Conservation (phyloP, 2,888 invertebrate species). For the Drosophila lutescens region DNA sequence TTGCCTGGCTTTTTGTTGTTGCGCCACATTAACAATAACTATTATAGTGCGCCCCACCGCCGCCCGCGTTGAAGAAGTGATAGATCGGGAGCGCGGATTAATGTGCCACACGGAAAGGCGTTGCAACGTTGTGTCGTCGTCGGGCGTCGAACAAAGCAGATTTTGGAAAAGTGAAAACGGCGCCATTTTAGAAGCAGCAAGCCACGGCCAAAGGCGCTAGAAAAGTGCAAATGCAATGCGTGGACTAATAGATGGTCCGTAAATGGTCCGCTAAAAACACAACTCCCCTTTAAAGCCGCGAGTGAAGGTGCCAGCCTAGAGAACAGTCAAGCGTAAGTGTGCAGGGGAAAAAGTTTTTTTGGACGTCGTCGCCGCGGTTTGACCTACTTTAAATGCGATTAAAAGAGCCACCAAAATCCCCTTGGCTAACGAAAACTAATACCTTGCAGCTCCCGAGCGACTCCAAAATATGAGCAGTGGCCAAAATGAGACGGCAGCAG, state of each 20-base stretch:
- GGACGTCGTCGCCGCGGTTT: constrained; percentile 53
- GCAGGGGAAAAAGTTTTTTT: constrained; percentile 13
- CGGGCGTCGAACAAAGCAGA: constrained; percentile 66
- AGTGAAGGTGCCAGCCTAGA: constrained; percentile 43
- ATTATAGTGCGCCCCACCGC: constrained; percentile 23
- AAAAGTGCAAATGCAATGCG: constrained; percentile 70
- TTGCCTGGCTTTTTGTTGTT: constrained; percentile 73
- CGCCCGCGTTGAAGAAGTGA: constrained; percentile 25
- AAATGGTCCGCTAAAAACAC: constrained; percentile 2
- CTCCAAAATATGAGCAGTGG: constrained; percentile 81
- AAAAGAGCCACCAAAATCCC: constrained; percentile 12
- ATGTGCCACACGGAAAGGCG: constrained; percentile 38
- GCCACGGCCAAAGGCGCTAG: constrained; percentile 60
- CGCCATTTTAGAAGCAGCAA: constrained; percentile 84
- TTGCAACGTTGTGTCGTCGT: constrained; percentile 32
- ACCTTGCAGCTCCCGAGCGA: constrained; percentile 30
- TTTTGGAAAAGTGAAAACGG: constrained; percentile 81
- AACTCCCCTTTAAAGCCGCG: constrained; percentile 53
- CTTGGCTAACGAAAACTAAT: constrained; percentile 8
- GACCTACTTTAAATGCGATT: constrained; percentile 66
- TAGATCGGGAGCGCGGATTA: constrained; percentile 30
- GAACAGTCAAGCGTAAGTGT: constrained; percentile 46
- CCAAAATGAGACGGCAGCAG: constrained; percentile 81
- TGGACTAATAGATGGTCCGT: constrained; percentile 19
- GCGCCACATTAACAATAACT: constrained; percentile 50